Conservation (phyloP, 1,140 invertebrate species). For the Panagrolaimus sp. region DNA sequence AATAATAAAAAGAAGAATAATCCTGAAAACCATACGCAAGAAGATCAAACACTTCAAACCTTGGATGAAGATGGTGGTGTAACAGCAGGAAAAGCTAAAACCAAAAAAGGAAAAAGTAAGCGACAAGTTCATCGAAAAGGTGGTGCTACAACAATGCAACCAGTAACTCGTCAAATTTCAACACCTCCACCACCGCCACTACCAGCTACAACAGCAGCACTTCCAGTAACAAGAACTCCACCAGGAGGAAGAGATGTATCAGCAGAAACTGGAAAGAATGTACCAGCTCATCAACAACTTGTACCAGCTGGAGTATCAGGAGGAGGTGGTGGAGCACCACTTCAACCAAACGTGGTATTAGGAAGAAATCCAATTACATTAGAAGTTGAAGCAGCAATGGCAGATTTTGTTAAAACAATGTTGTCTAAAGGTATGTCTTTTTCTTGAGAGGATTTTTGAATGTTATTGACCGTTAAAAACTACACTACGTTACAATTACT, state of each 20-base stretch:
- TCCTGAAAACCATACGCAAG: slow-evolving; percentile 10
- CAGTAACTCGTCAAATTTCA: too few species aligned
- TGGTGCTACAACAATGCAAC: background rate
- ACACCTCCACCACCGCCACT: background rate
- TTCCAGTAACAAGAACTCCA: too few species aligned
- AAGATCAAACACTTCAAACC: slow-evolving; percentile 5
- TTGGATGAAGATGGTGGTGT: background rate
- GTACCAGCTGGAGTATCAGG: too few species aligned
- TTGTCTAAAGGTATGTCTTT: background rate
- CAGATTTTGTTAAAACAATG: slow-evolving; percentile 7
- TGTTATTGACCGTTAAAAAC: too few species aligned
- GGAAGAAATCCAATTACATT: background rate
- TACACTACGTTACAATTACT: too few species aligned
- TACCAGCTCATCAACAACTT: too few species aligned
- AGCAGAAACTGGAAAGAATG: too few species aligned
- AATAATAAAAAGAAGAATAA: slow-evolving; percentile 13
- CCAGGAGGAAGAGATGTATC: too few species aligned
- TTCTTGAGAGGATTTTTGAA: too few species aligned
- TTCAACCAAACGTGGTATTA: too few species aligned
- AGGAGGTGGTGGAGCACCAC: too few species aligned
- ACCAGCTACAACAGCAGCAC: background rate
- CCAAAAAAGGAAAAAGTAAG: background rate
- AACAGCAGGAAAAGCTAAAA: background rate
- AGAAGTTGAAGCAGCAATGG: slow-evolving; percentile 14
- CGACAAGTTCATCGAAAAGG: background rate